phyloP scores from a whole-genome alignment of 2,797 vertebrate genomes.

The Halcyon chelicuti region DNA sequence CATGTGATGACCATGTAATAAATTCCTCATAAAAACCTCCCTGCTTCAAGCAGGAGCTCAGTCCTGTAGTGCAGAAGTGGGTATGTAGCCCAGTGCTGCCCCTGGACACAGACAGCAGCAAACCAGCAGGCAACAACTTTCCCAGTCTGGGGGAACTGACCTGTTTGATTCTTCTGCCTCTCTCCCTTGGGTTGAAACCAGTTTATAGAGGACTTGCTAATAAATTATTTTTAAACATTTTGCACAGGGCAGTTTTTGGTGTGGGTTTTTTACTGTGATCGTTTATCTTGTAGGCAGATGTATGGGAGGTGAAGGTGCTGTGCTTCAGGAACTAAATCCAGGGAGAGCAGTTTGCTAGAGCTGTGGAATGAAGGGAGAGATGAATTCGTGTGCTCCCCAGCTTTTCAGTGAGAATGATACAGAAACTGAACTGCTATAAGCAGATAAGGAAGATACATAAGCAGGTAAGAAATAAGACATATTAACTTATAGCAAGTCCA shows the following conservation, averaged over 20 bases:
- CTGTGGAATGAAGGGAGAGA: not conserved
- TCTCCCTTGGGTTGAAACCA: not conserved
- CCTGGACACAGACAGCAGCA: not conserved
- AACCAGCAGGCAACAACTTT: not conserved
- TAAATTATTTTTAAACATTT: slow-evolving; percentile 5
- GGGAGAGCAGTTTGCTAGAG: not conserved
- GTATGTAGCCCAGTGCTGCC: not conserved
- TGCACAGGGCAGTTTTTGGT: not conserved
- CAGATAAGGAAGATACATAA: not conserved
- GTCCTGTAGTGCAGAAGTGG: not conserved
- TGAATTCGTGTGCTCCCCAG: not conserved
- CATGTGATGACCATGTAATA: fast-evolving
- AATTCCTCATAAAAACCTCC: not conserved
- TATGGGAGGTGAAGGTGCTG: not conserved
- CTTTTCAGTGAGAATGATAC: not conserved
- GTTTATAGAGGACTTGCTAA: not conserved
- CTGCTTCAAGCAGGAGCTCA: not conserved
- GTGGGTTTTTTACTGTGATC: not conserved
- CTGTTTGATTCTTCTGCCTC: not conserved
- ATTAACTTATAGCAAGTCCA: not conserved
- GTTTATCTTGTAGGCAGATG: not conserved
- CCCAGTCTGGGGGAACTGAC: not conserved
- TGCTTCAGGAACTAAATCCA: not conserved
- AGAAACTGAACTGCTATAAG: not conserved
- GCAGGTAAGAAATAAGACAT: not conserved